These are phyloP conservation scores for Acipenser ruthenus DNA, from an alignment of 2,797 vertebrate species.

Conservation along the genomic window DNA sequence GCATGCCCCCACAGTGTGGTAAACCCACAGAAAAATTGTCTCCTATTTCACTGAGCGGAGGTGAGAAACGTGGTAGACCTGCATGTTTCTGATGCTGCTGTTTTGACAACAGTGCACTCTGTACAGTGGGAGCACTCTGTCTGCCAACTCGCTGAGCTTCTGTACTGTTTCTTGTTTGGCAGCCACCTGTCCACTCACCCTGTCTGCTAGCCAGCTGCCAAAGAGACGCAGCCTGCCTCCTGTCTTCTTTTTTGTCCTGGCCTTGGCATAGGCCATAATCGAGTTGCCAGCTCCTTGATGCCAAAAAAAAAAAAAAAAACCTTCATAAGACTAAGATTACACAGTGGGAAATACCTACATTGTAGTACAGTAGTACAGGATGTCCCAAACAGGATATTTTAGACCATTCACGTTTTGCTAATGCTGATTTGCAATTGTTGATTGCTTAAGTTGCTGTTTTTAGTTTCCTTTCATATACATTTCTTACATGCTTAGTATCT, in stretches of 20 bases:
- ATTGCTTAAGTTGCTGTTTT: too few species aligned
- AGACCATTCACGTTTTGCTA: too few species aligned
- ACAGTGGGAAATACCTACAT: background rate
- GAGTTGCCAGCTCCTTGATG: background rate
- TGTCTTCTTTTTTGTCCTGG: constrained; percentile 74
- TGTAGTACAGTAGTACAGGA: too few species aligned
- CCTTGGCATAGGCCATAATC: constrained; percentile 38
- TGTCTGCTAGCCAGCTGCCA: constrained; percentile 69
- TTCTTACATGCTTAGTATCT: too few species aligned
- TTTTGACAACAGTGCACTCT: constrained; percentile 3
- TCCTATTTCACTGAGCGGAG: background rate
- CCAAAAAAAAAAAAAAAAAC: background rate
- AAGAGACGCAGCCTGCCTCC: constrained; percentile 77
- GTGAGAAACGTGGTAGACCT: background rate
- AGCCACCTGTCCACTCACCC: constrained; percentile 55
- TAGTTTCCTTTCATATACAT: too few species aligned
- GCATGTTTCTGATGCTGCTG: background rate
- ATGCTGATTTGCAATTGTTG: too few species aligned
- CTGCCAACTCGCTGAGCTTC: constrained; percentile 68
- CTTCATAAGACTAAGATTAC: background rate
- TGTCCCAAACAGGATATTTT: too few species aligned
- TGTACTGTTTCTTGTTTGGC: constrained; percentile 73
- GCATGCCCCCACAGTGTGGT: background rate
- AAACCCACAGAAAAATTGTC: background rate
- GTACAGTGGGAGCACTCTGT: constrained; percentile 19